A percentile compares a stretch with the other conserved stretches of the same genome.
These are phyloP conservation scores for Oreochromis spilurus DNA, from an alignment of 2,113 vertebrate genomes.

Conservation along the genomic window DNA sequence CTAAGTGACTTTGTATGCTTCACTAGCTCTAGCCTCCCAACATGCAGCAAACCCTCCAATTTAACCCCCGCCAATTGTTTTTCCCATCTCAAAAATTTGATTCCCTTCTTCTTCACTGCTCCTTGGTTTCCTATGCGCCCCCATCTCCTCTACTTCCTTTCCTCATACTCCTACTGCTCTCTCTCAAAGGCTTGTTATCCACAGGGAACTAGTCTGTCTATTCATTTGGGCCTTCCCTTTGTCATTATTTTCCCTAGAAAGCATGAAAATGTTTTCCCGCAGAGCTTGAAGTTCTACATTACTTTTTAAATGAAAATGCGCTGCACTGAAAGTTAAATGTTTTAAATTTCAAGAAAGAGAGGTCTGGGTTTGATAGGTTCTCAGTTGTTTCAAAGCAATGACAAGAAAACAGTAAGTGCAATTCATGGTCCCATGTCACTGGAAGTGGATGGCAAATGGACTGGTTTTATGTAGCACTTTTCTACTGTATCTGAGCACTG, in stretches of 20 bases:
- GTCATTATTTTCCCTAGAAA: not conserved
- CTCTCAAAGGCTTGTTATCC: not conserved
- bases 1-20: not conserved
- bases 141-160: not conserved
- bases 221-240: not conserved
- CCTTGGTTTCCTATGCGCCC: not conserved
- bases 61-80: not conserved
- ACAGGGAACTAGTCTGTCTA: not conserved
- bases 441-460: not conserved
- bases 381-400: not conserved
- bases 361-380: not conserved
- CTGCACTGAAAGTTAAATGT: not conserved
- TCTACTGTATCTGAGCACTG: not conserved
- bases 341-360: not conserved
- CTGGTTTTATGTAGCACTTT: not conserved
- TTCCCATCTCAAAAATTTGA: not conserved
- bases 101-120: not conserved
- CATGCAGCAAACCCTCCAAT: not conserved
- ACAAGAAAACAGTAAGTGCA: not conserved
- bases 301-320: not conserved
- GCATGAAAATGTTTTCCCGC: not conserved
- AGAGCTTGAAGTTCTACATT: not conserved
- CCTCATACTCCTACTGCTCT: not conserved
- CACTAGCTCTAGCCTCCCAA: not conserved
- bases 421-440: not conserved